Evolutionary conservation across 2,113 vertebrate species (phyloP).

Genomic region (Zosterops japonicus): DNA sequence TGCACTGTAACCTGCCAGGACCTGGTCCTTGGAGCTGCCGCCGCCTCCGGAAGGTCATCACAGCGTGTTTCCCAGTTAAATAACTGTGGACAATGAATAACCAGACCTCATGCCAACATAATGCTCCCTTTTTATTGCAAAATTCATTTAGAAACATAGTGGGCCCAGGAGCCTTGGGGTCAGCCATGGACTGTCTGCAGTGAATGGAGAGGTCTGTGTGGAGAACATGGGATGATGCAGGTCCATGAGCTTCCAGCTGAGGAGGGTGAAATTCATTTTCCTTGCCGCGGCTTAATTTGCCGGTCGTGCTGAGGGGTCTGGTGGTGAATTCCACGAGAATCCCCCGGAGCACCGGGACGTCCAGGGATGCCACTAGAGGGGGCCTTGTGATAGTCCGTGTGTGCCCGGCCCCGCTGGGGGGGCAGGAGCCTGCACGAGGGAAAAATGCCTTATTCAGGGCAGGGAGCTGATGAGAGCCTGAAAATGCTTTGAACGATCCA

Average conservation of each 20-base stretch:
- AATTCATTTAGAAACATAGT: background rate
- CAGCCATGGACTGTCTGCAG: fast-evolving
- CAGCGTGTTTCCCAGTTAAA: fast-evolving
- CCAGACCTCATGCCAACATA: background rate
- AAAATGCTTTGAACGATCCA: background rate
- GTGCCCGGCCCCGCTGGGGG: fast-evolving
- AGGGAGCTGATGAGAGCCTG: background rate
- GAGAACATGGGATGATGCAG: fast-evolving
- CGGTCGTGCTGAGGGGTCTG: background rate
- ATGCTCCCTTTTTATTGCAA: background rate
- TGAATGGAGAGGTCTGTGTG: fast-evolving
- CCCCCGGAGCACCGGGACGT: fast-evolving
- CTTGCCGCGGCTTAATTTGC: background rate
- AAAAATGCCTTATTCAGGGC: fast-evolving
- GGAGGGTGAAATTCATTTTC: fast-evolving
- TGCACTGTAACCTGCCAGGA: background rate
- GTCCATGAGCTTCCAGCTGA: fast-evolving
- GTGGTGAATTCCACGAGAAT: fast-evolving
- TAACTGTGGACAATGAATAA: background rate
- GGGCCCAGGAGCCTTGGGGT: background rate
- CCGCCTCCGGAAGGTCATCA: fast-evolving
- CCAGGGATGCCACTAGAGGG: background rate
- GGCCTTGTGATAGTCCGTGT: fast-evolving
- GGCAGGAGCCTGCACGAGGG: fast-evolving
- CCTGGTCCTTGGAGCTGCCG: background rate